These are phyloP conservation scores for Thalassaphorura encarpata DNA, from an alignment of 1,140 invertebrate species.

Conservation along the genomic window DNA sequence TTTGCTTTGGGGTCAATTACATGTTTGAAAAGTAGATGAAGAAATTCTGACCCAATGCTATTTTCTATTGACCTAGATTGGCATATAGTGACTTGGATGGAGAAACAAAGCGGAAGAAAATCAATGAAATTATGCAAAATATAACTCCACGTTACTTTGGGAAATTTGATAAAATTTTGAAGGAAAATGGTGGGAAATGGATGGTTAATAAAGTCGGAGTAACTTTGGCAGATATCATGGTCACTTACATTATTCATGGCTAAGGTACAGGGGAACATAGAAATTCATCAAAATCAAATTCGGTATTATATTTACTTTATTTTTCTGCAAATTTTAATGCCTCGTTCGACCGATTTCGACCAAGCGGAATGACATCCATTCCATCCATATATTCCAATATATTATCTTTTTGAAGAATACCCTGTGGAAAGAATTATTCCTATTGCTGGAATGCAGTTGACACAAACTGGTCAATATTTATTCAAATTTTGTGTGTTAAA, in stretches of 20 bases:
- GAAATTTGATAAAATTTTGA: conserved; percentile 11
- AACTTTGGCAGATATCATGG: conserved; percentile 13
- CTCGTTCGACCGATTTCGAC: no score
- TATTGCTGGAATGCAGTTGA: no score
- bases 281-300: no score
- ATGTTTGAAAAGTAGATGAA: not conserved
- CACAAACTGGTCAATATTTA: no score
- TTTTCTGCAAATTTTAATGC: no score
- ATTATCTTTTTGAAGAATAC: no score
- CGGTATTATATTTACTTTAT: no score
- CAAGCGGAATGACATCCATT: no score
- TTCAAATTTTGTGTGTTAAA: no score
- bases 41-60: conserved; percentile 6
- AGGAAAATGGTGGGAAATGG: not conserved
- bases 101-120: not conserved
- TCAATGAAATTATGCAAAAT: not conserved
- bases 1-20: conserved; percentile 11
- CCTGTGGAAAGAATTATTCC: no score
- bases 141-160: not conserved
- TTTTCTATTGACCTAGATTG: not conserved
- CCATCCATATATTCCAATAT: no score
- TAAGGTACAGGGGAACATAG: no score
- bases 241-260: not conserved
- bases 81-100: not conserved
- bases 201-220: conserved; percentile 6